Conservation (phyloP, 2,113 vertebrate species). For the Ailuropoda melanoleuca region DNA sequence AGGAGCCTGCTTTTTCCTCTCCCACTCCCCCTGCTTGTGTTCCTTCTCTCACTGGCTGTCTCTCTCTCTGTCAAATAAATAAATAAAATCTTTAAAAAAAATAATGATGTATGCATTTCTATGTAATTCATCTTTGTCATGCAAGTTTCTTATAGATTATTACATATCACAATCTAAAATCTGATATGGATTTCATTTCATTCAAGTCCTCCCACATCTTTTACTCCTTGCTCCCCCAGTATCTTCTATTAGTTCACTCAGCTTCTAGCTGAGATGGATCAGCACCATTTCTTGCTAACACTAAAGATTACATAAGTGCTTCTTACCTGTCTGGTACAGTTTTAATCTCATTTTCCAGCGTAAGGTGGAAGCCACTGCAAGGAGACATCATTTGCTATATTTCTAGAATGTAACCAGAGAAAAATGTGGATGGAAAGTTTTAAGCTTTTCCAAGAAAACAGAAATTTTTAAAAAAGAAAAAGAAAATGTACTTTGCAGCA, state of each 20-base stretch:
- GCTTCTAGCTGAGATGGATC: background rate
- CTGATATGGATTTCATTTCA: background rate
- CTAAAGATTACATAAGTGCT: background rate
- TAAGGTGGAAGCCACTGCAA: background rate
- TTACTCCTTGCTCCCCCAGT: background rate
- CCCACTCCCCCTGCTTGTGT: no score
- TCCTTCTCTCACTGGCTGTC: no score
- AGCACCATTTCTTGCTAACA: background rate
- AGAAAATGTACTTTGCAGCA: background rate
- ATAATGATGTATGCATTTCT: background rate
- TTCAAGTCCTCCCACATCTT: background rate
- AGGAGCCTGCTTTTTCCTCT: no score
- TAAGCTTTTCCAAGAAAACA: background rate
- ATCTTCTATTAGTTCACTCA: background rate
- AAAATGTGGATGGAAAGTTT: background rate
- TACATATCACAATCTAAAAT: background rate
- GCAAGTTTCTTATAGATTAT: background rate
- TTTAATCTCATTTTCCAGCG: background rate
- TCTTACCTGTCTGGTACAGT: background rate
- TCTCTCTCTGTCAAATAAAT: no score
- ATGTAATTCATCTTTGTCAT: background rate
- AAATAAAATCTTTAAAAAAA: no score
- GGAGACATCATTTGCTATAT: background rate
- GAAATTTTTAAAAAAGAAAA: background rate
- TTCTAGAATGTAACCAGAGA: background rate